Evolutionary conservation across 2,113 vertebrate genomes (phyloP).

Genomic region (Dissostichus mawsoni): DNA sequence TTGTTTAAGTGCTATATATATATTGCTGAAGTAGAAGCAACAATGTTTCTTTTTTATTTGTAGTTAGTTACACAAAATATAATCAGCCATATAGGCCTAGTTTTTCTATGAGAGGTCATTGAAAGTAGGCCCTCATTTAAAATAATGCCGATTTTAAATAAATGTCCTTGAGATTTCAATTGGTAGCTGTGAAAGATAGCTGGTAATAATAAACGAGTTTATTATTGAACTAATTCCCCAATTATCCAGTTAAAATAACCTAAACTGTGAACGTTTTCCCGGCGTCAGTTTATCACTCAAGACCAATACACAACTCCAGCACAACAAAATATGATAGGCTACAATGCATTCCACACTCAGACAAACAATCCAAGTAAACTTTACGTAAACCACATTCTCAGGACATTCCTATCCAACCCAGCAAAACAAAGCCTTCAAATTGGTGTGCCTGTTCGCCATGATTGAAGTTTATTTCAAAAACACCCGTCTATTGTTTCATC

Average conservation of each 20-base stretch:
- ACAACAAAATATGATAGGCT: slow-evolving; percentile 8
- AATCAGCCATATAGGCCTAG: no score
- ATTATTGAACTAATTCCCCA: background rate
- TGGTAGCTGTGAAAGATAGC: background rate
- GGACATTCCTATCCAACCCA: slow-evolving; percentile 44
- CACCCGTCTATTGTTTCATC: slow-evolving; percentile 48
- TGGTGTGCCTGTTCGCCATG: slow-evolving; percentile 2
- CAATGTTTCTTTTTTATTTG: background rate
- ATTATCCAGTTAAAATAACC: background rate
- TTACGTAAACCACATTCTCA: slow-evolving; percentile 56
- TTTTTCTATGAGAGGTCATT: no score
- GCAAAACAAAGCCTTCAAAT: slow-evolving; percentile 44
- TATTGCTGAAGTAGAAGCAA: background rate
- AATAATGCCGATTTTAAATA: no score
- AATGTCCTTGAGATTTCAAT: background rate
- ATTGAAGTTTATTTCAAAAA: slow-evolving; percentile 60
- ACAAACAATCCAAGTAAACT: slow-evolving; percentile 61
- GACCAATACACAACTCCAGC: slow-evolving; percentile 18
- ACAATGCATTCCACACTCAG: slow-evolving; percentile 51
- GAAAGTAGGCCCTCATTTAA: no score
- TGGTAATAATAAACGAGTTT: background rate
- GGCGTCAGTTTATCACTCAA: slow-evolving; percentile 6
- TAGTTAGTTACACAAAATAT: no score
- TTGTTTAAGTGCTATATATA: background rate
- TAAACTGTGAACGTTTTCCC: slow-evolving; percentile 4